Conservation (phyloP, 2,888 invertebrate species). For the Scaptomyza flava region DNA sequence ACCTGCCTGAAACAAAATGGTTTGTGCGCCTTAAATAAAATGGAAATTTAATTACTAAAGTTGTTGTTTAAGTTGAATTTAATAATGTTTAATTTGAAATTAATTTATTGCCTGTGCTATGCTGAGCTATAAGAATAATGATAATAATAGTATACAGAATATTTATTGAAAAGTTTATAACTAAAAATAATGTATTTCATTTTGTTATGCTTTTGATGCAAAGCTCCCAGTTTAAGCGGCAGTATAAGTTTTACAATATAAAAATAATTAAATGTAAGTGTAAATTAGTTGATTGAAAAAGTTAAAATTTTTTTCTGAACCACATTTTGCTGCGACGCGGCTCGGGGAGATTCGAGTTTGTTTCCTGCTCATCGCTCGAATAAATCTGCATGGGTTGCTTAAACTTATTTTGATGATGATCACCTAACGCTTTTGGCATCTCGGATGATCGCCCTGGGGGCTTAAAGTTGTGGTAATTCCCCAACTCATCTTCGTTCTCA, state of each 20-base stretch:
- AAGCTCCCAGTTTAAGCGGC: too few relatives aligned
- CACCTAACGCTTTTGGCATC: constrained; percentile 26
- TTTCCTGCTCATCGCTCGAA: background rate
- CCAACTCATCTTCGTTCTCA: constrained; percentile 41
- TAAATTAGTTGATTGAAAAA: too few relatives aligned
- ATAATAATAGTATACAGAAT: background rate
- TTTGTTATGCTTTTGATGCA: too few relatives aligned
- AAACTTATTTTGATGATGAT: background rate
- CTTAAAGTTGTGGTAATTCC: constrained; percentile 38
- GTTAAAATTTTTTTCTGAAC: background rate
- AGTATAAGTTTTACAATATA: too few relatives aligned
- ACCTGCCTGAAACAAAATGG: background rate
- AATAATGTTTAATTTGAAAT: background rate
- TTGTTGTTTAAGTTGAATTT: background rate
- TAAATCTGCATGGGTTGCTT: background rate
- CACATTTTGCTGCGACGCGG: constrained; percentile 41
- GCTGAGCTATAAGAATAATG: background rate
- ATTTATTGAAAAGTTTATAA: background rate
- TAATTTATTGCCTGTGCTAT: background rate
- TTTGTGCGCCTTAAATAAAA: background rate
- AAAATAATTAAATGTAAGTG: too few relatives aligned
- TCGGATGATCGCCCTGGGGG: constrained; percentile 50
- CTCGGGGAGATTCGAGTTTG: constrained; percentile 18
- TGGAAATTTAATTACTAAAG: background rate
- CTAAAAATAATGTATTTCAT: too few relatives aligned